Conservation (phyloP, 1,140 invertebrate genomes). For the Drosophila auraria region DNA sequence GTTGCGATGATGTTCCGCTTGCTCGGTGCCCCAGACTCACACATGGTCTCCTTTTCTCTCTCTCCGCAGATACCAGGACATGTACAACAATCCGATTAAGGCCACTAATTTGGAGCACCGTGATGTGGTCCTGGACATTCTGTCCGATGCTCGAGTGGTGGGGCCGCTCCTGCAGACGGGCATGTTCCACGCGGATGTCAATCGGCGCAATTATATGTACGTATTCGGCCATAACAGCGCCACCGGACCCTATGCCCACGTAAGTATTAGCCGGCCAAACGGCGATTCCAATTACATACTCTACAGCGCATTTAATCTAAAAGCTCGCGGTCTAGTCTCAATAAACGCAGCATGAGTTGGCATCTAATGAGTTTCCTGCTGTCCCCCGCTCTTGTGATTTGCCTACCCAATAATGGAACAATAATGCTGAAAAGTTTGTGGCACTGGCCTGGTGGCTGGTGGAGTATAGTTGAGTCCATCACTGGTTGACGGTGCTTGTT, state of each 20-base stretch:
- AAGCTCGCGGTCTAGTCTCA: slow-evolving; percentile 32
- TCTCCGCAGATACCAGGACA: slow-evolving; percentile 86
- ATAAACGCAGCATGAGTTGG: slow-evolving; percentile 60
- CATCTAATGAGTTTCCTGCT: slow-evolving; percentile 72
- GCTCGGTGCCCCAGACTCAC: not conserved
- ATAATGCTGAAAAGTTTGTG: slow-evolving; percentile 57
- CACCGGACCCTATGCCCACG: slow-evolving; percentile 89
- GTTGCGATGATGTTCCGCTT: slow-evolving; percentile 39
- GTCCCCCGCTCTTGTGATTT: not conserved
- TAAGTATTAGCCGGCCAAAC: slow-evolving; percentile 85
- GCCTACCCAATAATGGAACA: slow-evolving; percentile 50
- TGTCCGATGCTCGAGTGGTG: slow-evolving; percentile 94
- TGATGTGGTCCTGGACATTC: slow-evolving; percentile 93
- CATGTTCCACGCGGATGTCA: slow-evolving; percentile 90
- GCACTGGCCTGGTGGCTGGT: slow-evolving; percentile 1
- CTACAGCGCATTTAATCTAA: slow-evolving; percentile 71
- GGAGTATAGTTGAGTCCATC: slow-evolving; percentile 42
- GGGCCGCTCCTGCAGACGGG: slow-evolving; percentile 90
- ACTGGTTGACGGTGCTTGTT: slow-evolving; percentile 52
- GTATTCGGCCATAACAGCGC: slow-evolving; percentile 93
- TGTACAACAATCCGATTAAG: slow-evolving; percentile 88
- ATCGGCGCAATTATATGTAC: slow-evolving; percentile 93
- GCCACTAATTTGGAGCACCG: slow-evolving; percentile 89
- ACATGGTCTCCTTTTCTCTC: not conserved
- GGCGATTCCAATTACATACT: slow-evolving; percentile 72